These are phyloP conservation scores for Choloepus hoffmanni DNA, from an alignment of 2,113 vertebrate species.

Conservation along the genomic window DNA sequence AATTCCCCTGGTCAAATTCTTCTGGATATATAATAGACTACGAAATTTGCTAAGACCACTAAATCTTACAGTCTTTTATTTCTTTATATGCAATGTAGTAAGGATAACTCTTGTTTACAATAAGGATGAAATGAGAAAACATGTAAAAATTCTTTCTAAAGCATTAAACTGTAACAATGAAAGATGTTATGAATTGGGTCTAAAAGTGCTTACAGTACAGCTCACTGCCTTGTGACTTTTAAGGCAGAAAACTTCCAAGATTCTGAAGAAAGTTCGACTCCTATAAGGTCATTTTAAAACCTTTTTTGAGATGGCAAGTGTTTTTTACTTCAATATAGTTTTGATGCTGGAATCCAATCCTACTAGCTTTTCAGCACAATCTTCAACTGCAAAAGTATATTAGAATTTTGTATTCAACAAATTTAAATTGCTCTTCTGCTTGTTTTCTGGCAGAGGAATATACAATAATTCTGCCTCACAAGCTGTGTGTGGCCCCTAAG, in stretches of 20 bases:
- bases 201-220: neutral
- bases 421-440: conserved; percentile 46
- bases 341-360: neutral
- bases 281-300: neutral
- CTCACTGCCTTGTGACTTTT: neutral
- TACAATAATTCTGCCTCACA: conserved; percentile 80
- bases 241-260: neutral
- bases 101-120: neutral
- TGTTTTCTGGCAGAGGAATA: conserved; percentile 82
- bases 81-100: neutral
- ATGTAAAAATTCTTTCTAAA: neutral
- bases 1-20: neutral
- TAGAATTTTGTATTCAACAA: conserved; percentile 12
- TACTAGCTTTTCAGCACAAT: neutral
- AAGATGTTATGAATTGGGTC: conserved; percentile 14
- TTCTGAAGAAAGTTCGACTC: neutral
- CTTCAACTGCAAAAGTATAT: neutral
- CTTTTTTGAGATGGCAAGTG: neutral
- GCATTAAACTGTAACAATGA: conserved; percentile 6
- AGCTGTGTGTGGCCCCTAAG: conserved; percentile 73
- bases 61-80: conserved; percentile 17
- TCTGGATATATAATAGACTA: neutral
- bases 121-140: neutral
- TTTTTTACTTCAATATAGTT: conserved; percentile 25
- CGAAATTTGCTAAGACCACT: neutral